These are phyloP conservation scores for Spodoptera litura DNA, from an alignment of 1,140 invertebrate species.

Conservation along the genomic window DNA sequence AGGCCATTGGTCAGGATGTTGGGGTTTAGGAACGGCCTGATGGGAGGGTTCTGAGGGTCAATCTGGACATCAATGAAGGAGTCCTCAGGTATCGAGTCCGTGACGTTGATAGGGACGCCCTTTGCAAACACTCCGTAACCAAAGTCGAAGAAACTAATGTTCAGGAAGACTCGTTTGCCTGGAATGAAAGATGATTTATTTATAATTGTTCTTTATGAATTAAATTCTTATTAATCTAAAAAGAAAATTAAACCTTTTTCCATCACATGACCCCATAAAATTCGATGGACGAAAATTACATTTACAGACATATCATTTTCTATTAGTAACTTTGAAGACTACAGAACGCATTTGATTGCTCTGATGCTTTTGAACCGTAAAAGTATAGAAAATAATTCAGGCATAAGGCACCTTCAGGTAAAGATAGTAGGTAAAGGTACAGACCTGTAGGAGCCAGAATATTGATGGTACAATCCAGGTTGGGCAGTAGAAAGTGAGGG, in stretches of 20 bases:
- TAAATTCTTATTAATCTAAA: background rate
- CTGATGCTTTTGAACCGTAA: no score
- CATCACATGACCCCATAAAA: background rate
- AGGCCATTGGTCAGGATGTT: conserved; percentile 87
- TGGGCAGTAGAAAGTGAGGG: conserved; percentile 88
- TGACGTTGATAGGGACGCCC: conserved; percentile 69
- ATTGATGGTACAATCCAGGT: conserved; percentile 89
- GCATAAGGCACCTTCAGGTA: no score
- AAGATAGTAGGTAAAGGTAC: background rate
- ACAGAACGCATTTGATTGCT: no score
- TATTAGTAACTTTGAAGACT: no score
- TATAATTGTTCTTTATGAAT: background rate
- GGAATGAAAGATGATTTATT: conserved; percentile 49
- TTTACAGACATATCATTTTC: no score
- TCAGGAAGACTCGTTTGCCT: conserved; percentile 89
- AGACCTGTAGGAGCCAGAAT: conserved; percentile 87
- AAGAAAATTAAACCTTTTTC: no score
- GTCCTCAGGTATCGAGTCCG: conserved; percentile 71
- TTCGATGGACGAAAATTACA: no score
- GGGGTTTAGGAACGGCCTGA: conserved; percentile 85
- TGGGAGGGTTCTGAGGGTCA: conserved; percentile 76
- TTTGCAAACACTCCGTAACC: conserved; percentile 78
- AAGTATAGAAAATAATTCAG: no score
- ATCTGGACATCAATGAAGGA: conserved; percentile 86
- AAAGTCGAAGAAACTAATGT: conserved; percentile 88